These are phyloP conservation scores for Todiramphus saurophagus DNA, from an alignment of 2,113 vertebrate species.

Conservation along the genomic window DNA sequence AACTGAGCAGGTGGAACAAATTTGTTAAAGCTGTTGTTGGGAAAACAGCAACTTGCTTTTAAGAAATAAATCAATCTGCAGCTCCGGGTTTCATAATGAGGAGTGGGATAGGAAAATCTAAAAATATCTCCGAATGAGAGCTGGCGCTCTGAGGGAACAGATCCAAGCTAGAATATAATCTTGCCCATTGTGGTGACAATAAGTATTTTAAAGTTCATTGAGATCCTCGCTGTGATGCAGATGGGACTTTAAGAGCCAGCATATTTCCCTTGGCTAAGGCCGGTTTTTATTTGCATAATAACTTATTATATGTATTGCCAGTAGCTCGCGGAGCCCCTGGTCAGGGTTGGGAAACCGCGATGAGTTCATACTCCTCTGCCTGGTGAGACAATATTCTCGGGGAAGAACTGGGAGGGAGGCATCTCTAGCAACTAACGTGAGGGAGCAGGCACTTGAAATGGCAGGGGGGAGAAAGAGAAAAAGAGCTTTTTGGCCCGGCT, in stretches of 20 bases:
- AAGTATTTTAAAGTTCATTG: constrained; percentile 63
- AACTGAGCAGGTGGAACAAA: constrained; percentile 74
- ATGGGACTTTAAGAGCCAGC: constrained; percentile 49
- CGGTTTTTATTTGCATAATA: constrained; percentile 61
- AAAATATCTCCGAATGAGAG: constrained; percentile 63
- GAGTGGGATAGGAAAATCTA: constrained; percentile 56
- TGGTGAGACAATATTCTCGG: constrained; percentile 8
- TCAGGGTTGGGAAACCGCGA: constrained; percentile 48
- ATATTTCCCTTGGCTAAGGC: constrained; percentile 45
- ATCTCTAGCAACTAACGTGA: not conserved
- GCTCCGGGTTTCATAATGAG: constrained; percentile 66
- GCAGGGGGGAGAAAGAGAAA: not conserved
- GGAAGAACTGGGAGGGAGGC: not conserved
- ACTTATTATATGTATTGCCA: constrained; percentile 65
- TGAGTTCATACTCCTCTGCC: constrained; percentile 52
- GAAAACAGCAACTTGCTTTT: constrained; percentile 72
- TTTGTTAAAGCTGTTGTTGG: constrained; percentile 74
- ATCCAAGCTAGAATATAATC: constrained; percentile 52
- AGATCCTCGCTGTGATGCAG: constrained; percentile 50
- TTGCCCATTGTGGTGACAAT: constrained; percentile 64
- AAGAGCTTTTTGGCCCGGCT: not conserved
- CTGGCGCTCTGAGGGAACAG: constrained; percentile 34
- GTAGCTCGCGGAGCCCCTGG: constrained; percentile 28
- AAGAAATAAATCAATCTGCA: constrained; percentile 71
- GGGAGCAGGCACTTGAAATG: not conserved